Base-by-base conservation (phyloP, 2,797 vertebrate species). In the Staurois parvus region DNA sequence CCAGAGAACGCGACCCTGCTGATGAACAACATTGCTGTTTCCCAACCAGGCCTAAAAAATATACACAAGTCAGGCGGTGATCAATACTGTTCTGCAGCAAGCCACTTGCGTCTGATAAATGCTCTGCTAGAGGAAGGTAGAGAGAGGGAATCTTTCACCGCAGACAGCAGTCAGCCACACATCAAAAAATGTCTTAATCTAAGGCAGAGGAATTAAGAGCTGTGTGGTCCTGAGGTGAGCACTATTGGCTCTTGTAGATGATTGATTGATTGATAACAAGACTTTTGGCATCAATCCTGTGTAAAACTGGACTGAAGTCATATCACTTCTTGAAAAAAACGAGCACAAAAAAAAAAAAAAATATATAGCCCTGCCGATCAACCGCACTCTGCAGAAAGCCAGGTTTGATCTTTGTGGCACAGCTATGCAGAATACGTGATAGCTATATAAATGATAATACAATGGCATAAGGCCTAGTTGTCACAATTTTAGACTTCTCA, bases 21-120 rank as follows among this genome's bases (percentile, higher is more conserved):
- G 79, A 86, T 73, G 69, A 82, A 86, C 28, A 68, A 78, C 56
- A 66, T 40, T 67, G 74, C 64, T 82, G 67, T 82, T 66, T 83
- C 40, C 74, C 80, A 83, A 67, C 75, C 85, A 52, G 64, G 40
- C 68, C 75, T 83, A 78, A 87, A 83, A 87, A 83, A 87, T 83
- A 73, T 87, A 56, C 85, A 68, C 68, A 52, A 91, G 90, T 86
- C 90, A 87, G 89, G 86, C 83, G 86, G 91, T 91, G 91, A 93
- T 94, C 93, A 92, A 92, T 94, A 94, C 67, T 89, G 93, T 93
- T 90, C 91, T 90, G 91, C 91, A 90, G 85, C 90, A 91, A 88
- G 89, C 91, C 92, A 93, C 93, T 94, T 93, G 89, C 88, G 76
- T 84, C 88, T 93, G 94, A 94, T 93, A 92, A 94, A 94, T 93